Evolutionary conservation across 2,113 vertebrate species (phyloP).

Genomic region (Corvus cornix): DNA sequence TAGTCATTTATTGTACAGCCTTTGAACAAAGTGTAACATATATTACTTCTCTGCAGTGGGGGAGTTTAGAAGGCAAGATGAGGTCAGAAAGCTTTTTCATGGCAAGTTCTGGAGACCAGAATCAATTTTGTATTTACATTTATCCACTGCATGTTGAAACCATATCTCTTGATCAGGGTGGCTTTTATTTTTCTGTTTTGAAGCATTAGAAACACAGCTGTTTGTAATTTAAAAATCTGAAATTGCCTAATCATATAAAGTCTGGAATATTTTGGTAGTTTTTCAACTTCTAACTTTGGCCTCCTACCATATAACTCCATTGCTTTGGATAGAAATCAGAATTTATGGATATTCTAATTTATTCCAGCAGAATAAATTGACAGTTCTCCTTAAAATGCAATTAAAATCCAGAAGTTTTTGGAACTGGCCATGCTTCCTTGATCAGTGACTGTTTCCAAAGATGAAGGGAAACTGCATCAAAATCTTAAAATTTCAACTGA

Average conservation of each 20-base stretch:
- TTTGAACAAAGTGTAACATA: not conserved
- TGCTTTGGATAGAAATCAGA: not conserved
- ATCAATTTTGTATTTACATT: not conserved
- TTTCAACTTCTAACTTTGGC: not conserved
- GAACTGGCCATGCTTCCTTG: not conserved
- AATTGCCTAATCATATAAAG: not conserved
- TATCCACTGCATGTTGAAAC: not conserved
- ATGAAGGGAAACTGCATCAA: not conserved
- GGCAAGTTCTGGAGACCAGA: not conserved
- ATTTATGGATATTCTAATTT: not conserved
- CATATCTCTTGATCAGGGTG: fast-evolving
- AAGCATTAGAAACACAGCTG: not conserved
- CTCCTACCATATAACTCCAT: not conserved
- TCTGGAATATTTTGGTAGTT: not conserved
- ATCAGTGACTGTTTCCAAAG: not conserved
- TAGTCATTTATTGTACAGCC: not conserved
- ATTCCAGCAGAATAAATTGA: not conserved
- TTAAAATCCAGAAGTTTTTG: not conserved
- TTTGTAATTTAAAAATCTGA: not conserved
- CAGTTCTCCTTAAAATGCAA: not conserved
- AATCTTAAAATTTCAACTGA: not conserved
- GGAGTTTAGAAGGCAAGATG: not conserved
- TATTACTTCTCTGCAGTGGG: not conserved
- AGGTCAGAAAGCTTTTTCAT: not conserved
- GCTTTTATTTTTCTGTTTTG: not conserved